A percentile compares a stretch with the other conserved stretches of the same genome.
Conservation (phyloP, 2,797 vertebrate species). For the Botia kubotai region DNA sequence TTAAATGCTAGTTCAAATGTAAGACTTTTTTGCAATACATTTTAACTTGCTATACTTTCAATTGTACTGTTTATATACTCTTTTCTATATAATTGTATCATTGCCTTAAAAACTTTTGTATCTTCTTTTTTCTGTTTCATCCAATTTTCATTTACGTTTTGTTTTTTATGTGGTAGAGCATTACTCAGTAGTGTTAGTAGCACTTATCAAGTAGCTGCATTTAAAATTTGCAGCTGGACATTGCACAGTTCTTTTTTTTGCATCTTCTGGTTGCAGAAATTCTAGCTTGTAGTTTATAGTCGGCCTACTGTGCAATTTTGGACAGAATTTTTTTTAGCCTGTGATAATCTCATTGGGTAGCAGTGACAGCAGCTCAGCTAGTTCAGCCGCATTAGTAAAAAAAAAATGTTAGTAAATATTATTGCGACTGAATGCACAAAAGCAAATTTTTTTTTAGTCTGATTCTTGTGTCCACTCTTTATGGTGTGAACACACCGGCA, state of each 20-base stretch:
- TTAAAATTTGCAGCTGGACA: background rate
- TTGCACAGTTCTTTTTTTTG: background rate
- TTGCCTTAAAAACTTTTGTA: background rate
- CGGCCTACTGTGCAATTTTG: background rate
- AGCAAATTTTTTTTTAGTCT: slow-evolving; percentile 62
- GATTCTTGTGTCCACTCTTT: slow-evolving; percentile 70
- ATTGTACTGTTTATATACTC: background rate
- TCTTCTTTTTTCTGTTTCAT: background rate
- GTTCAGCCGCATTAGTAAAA: slow-evolving; percentile 15
- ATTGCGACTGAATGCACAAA: slow-evolving; percentile 7
- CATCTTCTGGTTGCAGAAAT: background rate
- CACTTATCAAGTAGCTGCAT: slow-evolving; percentile 34
- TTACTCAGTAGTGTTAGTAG: slow-evolving; percentile 39
- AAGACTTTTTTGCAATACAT: background rate
- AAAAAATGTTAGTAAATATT: slow-evolving; percentile 14
- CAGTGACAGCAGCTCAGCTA: background rate
- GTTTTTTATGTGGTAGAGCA: background rate
- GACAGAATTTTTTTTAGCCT: background rate
- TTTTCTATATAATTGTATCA: background rate
- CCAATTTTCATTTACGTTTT: background rate
- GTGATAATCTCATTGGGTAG: background rate
- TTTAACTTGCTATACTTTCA: background rate
- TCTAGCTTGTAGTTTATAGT: background rate
- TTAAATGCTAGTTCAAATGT: too few species aligned
- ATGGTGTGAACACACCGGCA: slow-evolving; percentile 82